Percentiles rank a stretch among this genome's conserved stretches.
These are phyloP conservation scores for Picathartes gymnocephalus DNA, from an alignment of 2,113 vertebrate genomes.

Conservation along the genomic window DNA sequence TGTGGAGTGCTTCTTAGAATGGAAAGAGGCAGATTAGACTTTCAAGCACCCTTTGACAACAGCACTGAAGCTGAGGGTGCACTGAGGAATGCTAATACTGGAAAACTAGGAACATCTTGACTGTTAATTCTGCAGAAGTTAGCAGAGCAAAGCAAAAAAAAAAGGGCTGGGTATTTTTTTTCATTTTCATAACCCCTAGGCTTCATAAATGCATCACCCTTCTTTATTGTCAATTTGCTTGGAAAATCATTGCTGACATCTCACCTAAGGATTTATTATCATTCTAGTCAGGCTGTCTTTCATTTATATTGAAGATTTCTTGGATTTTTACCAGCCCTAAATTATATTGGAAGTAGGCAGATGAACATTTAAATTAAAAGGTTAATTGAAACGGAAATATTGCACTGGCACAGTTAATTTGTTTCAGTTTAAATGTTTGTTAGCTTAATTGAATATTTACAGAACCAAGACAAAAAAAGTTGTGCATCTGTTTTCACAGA, in stretches of 20 bases:
- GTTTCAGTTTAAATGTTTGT: conserved; percentile 35
- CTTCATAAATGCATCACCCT: conserved; percentile 11
- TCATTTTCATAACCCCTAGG: neutral
- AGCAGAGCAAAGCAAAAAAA: neutral
- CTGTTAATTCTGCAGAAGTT: conserved; percentile 37
- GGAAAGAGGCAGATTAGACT: conserved; percentile 21
- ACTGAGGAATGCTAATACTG: neutral
- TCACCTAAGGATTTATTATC: conserved; percentile 15
- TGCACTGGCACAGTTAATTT: conserved; percentile 6
- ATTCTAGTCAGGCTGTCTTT: conserved; percentile 12
- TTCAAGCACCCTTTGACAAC: neutral
- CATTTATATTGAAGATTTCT: neutral
- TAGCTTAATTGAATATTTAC: conserved; percentile 36
- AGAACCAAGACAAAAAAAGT: conserved; percentile 2
- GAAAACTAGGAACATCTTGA: neutral
- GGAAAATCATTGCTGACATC: neutral
- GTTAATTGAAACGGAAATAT: conserved; percentile 47
- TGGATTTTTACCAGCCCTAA: conserved; percentile 42
- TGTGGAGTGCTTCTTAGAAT: conserved; percentile 28
- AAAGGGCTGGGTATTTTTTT: rapidly evolving
- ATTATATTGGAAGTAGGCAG: conserved; percentile 2
- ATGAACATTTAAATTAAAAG: conserved; percentile 47
- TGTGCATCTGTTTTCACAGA: neutral
- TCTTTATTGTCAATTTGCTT: conserved; percentile 24
- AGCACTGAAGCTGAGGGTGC: neutral